Evolutionary conservation across 2,797 vertebrate genomes (phyloP).

Genomic region (Arvicola amphibius): DNA sequence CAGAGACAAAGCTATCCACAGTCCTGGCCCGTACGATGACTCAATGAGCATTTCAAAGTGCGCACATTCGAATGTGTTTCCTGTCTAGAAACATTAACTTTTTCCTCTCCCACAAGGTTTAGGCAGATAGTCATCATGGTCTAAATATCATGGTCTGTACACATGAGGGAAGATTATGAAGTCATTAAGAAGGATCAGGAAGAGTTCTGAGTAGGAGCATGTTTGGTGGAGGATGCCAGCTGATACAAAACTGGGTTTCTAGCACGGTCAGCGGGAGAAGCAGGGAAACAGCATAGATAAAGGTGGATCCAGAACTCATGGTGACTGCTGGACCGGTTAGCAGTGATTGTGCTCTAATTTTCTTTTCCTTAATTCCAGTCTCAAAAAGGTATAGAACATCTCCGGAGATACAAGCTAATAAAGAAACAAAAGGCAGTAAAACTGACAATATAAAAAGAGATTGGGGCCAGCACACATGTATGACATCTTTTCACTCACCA

Average conservation of each 20-base stretch:
- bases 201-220: background rate
- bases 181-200: background rate
- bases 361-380: constrained; percentile 39
- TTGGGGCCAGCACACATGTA: background rate
- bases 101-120: background rate
- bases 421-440: background rate
- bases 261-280: background rate
- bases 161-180: background rate
- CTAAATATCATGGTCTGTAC: background rate
- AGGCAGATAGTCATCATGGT: background rate
- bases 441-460: background rate
- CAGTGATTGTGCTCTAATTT: background rate
- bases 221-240: background rate
- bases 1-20: background rate
- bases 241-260: background rate
- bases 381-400: background rate
- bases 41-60: background rate
- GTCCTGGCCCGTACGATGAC: background rate
- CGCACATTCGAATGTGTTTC: background rate
- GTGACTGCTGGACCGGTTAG: background rate
- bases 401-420: background rate
- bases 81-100: constrained; percentile 4
- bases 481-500: background rate
- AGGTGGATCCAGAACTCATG: background rate
- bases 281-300: background rate